These are phyloP conservation scores for Hydrozoanthus tunicans DNA, from an alignment of 64 coral and sea anemone species.

Conservation along the genomic window DNA sequence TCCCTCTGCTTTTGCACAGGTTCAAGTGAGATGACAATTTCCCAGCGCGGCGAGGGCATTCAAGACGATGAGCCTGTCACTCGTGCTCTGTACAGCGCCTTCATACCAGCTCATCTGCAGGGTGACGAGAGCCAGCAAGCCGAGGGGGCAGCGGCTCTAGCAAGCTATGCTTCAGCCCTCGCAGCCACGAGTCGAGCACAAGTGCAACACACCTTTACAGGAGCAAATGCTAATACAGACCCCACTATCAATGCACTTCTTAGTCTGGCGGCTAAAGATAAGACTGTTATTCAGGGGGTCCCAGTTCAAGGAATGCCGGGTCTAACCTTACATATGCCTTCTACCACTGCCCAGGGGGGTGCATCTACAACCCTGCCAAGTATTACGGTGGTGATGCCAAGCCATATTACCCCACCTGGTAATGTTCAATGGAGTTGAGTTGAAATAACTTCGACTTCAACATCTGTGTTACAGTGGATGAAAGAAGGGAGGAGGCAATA, in stretches of 20 bases:
- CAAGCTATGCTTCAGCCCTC: slow-evolving; percentile 57
- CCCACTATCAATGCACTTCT: slow-evolving; percentile 94
- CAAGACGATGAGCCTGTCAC: slow-evolving; percentile 80
- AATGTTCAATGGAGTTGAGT: slow-evolving; percentile 67
- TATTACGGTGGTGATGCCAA: slow-evolving; percentile 92
- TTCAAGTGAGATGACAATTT: slow-evolving; percentile 29
- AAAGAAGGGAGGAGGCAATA: too few species aligned
- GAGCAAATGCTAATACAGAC: slow-evolving; percentile 70
- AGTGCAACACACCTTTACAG: slow-evolving; percentile 38
- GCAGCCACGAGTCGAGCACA: slow-evolving; percentile 49
- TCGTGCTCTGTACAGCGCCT: slow-evolving; percentile 79
- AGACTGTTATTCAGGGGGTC: slow-evolving; percentile 76
- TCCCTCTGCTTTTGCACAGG: not conserved
- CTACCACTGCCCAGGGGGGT: slow-evolving; percentile 38
- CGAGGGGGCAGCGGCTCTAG: slow-evolving; percentile 52
- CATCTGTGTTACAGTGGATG: not conserved
- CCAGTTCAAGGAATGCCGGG: slow-evolving; percentile 66
- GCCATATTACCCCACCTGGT: slow-evolving; percentile 57
- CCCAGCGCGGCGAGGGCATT: slow-evolving; percentile 50
- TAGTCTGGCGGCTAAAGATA: slow-evolving; percentile 92
- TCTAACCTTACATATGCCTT: slow-evolving; percentile 54
- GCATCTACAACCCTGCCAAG: slow-evolving; percentile 56
- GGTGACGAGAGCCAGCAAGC: slow-evolving; percentile 57
- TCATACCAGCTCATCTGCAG: slow-evolving; percentile 79
- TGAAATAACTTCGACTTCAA: not conserved